A percentile compares a stretch with the other conserved stretches of the same genome.
Evolutionary conservation across 2,113 vertebrate species (phyloP).

Genomic region (Apaloderma vittatum): DNA sequence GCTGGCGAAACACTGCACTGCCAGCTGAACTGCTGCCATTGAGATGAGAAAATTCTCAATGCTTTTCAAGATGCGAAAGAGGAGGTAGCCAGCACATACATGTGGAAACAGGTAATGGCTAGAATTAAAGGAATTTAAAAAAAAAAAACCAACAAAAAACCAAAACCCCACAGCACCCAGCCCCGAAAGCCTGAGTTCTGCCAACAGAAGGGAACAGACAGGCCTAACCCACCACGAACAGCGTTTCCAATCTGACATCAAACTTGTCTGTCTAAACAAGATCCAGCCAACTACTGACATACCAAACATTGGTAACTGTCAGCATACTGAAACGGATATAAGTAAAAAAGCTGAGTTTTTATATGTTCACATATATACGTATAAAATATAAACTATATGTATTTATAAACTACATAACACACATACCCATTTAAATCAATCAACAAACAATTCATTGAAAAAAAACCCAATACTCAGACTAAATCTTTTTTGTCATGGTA

Average conservation of each 20-base stretch:
- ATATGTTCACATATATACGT: too few species aligned
- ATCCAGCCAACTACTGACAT: background rate
- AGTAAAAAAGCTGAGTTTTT: background rate
- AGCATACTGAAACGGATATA: background rate
- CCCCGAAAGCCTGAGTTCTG: background rate
- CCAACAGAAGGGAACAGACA: background rate
- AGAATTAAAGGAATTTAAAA: background rate
- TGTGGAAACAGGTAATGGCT: background rate
- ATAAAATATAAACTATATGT: background rate
- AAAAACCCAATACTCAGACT: background rate
- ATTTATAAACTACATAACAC: background rate
- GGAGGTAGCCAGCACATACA: background rate
- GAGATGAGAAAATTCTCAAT: background rate
- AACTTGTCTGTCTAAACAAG: background rate
- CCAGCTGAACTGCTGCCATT: background rate
- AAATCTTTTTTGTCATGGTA: background rate
- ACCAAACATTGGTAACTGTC: background rate
- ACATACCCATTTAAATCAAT: background rate
- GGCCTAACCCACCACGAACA: background rate
- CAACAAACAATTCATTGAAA: background rate
- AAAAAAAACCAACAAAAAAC: background rate
- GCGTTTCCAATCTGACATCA: background rate
- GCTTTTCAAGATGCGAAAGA: background rate
- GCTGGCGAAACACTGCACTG: background rate
- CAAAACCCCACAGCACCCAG: background rate